These are phyloP conservation scores for Galeruca laticollis DNA, from an alignment of 2,888 invertebrate species.

Conservation along the genomic window DNA sequence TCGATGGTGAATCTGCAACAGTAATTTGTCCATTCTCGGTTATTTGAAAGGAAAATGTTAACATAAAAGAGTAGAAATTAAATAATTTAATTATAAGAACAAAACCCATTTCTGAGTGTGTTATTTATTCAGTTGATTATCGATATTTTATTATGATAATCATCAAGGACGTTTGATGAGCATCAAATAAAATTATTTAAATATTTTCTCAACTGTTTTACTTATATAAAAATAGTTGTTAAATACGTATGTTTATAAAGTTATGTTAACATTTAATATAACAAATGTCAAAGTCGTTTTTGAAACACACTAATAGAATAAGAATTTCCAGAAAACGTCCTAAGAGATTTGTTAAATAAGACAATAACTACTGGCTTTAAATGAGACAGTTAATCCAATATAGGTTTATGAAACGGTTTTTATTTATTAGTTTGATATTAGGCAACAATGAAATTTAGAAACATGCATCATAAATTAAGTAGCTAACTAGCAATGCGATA, in stretches of 20 bases:
- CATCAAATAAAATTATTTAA: neutral
- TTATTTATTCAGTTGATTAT: neutral
- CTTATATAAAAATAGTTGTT: neutral
- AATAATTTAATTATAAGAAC: neutral
- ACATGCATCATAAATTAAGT: no score
- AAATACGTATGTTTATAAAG: neutral
- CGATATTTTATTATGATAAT: neutral
- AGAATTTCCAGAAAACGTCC: no score
- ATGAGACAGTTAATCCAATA: neutral
- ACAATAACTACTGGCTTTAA: neutral
- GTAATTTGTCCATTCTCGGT: conserved; percentile 7
- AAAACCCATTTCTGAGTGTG: neutral
- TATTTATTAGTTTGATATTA: neutral
- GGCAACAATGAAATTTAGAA: neutral
- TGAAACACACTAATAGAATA: neutral
- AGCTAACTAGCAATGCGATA: no score
- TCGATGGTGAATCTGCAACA: conserved; percentile 21
- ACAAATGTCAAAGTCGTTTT: conserved; percentile 1
- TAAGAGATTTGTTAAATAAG: neutral
- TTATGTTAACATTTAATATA: conserved; percentile 3
- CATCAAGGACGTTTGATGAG: neutral
- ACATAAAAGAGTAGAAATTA: conserved; percentile 9
- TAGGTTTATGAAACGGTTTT: neutral
- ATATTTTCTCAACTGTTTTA: neutral
- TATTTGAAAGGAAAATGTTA: conserved; percentile 4